Evolutionary conservation across 2,888 invertebrate genomes (phyloP).

Genomic region (Fissipunctia ypsillon): DNA sequence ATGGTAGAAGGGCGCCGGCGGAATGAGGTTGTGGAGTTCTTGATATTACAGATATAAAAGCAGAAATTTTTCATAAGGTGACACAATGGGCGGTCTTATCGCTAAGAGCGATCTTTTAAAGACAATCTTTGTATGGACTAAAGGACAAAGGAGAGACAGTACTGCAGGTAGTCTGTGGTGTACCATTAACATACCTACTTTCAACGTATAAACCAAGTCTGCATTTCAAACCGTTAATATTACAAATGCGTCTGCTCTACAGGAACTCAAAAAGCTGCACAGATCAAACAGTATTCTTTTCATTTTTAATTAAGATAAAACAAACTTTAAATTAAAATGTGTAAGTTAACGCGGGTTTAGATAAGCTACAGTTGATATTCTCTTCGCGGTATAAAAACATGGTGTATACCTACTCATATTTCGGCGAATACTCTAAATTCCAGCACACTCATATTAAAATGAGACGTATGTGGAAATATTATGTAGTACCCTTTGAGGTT

Average conservation of each 20-base stretch:
- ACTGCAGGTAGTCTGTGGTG: too few species aligned
- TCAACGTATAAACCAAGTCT: background rate
- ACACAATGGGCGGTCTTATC: too few species aligned
- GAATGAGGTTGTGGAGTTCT: too few species aligned
- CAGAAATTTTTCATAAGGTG: too few species aligned
- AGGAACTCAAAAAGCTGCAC: background rate
- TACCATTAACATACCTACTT: too few species aligned
- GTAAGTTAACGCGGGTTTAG: constrained; percentile 30
- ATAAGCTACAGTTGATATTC: constrained; percentile 33
- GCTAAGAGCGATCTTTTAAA: too few species aligned
- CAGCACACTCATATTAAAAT: constrained; percentile 43
- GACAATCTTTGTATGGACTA: too few species aligned
- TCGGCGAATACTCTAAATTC: constrained; percentile 20
- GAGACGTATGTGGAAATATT: constrained; percentile 13
- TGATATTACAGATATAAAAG: too few species aligned
- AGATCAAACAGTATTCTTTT: constrained; percentile 8
- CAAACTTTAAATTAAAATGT: constrained; percentile 25
- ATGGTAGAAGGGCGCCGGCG: too few species aligned
- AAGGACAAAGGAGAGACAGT: too few species aligned
- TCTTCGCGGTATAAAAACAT: constrained; percentile 32
- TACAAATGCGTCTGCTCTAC: background rate
- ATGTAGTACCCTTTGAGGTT: background rate
- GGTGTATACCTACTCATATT: constrained; percentile 19
- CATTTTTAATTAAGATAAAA: constrained; percentile 10
- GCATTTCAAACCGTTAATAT: background rate